Conservation (phyloP, 1,140 invertebrate genomes). For the Anadara kagoshimensis region DNA sequence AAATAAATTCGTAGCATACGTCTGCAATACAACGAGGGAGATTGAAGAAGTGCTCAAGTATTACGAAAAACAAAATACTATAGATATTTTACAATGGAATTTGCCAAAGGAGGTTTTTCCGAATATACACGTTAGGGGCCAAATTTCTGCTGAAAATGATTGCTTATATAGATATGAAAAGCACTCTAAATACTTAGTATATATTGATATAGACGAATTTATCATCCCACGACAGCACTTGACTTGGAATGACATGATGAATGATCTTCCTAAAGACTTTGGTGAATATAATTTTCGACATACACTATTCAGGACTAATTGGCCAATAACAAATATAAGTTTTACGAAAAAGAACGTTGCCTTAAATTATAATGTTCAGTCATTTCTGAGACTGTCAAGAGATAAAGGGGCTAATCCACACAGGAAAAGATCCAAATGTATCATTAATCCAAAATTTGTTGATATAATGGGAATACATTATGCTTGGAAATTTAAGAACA, state of each 20-base stretch:
- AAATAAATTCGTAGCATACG: conserved; percentile 3
- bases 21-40: not conserved
- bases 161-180: conserved; percentile 34
- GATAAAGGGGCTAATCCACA: not conserved
- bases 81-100: conserved; percentile 3
- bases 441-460: not conserved
- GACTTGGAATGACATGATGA: conserved; percentile 15
- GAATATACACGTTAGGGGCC: conserved; percentile 31
- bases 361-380: not conserved
- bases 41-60: not conserved
- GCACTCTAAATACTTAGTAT: conserved; percentile 24
- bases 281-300: conserved; percentile 4
- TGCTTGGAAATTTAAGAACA: not conserved
- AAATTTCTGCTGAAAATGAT: conserved; percentile 32
- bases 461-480: conserved; percentile 12
- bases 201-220: conserved; percentile 40
- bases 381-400: conserved; percentile 3
- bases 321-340: not conserved
- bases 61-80: not conserved
- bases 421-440: conserved; percentile 75
- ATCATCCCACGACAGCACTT: conserved; percentile 23
- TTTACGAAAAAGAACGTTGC: conserved; percentile 1
- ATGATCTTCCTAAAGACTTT: not conserved
- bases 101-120: not conserved
- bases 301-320: conserved; percentile 2